Percentiles rank a stretch among this genome's conserved stretches.
Conservation (phyloP, 2,888 invertebrate genomes). For the Patella ulyssiponensis region DNA sequence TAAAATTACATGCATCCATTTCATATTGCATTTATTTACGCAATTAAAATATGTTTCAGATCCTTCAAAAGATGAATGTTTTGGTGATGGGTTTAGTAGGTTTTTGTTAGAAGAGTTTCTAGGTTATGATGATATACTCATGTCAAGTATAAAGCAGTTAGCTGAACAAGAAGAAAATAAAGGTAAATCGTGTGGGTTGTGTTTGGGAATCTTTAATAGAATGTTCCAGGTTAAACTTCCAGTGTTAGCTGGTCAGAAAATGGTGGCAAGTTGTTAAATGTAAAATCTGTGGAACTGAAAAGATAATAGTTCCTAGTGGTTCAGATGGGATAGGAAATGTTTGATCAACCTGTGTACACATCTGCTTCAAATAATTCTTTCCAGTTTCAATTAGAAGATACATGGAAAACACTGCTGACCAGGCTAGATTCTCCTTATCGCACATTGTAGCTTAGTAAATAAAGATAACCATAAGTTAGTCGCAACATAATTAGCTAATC, state of each 20-base stretch:
- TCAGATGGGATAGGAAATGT: no score
- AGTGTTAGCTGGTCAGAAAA: not conserved
- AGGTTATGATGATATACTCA: conserved; percentile 96
- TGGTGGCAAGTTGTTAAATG: not conserved
- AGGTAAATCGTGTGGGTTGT: conserved; percentile 75
- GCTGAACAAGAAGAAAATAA: conserved; percentile 97
- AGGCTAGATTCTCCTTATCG: no score
- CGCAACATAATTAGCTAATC: no score
- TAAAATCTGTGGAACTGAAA: not conserved
- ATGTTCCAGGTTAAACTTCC: not conserved
- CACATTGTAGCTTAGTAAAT: no score
- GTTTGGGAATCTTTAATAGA: not conserved
- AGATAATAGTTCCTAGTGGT: not conserved
- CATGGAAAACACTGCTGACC: no score
- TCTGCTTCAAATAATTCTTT: no score
- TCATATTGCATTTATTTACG: no score
- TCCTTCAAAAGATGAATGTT: conserved; percentile 90
- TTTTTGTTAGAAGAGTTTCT: conserved; percentile 92
- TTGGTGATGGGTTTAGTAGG: conserved; percentile 92
- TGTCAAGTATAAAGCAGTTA: conserved; percentile 95
- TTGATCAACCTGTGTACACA: no score
- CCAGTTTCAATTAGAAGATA: no score
- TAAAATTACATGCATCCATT: no score
- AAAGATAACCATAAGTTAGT: no score
- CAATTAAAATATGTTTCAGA: conserved; percentile 76